Conservation (phyloP, 2,888 invertebrate genomes). For the Phymatocera aterrima region DNA sequence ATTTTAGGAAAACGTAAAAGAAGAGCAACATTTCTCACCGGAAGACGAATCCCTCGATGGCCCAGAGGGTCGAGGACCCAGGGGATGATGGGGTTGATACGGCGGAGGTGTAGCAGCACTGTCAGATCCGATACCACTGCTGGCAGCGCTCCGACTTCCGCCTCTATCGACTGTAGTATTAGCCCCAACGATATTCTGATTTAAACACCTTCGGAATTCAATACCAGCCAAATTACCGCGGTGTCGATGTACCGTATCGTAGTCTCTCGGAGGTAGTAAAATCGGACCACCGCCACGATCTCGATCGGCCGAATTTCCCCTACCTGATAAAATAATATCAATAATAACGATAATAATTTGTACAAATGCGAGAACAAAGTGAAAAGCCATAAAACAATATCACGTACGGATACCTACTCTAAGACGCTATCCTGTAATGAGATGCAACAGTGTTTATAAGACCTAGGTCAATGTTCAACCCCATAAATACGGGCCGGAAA, state of each 20-base stretch:
- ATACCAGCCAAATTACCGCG: constrained; percentile 87
- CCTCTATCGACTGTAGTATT: constrained; percentile 70
- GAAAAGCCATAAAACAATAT: no score
- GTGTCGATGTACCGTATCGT: constrained; percentile 92
- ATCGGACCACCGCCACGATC: constrained; percentile 81
- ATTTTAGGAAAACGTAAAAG: no score
- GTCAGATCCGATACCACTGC: constrained; percentile 93
- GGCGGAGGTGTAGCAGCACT: constrained; percentile 87
- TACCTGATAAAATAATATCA: constrained; percentile 57
- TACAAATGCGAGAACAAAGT: no score
- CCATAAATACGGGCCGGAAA: not conserved
- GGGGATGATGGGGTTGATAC: constrained; percentile 68
- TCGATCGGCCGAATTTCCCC: constrained; percentile 70
- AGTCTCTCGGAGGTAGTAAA: constrained; percentile 93
- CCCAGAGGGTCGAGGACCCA: constrained; percentile 70
- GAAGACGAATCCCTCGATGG: constrained; percentile 72
- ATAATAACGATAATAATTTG: not conserved
- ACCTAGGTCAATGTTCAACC: constrained; percentile 19
- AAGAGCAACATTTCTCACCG: no score
- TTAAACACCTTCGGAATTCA: constrained; percentile 83
- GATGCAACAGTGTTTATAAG: not conserved
- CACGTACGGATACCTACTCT: no score
- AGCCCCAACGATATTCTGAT: constrained; percentile 82
- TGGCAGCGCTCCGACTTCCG: constrained; percentile 82
- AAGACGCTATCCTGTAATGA: no score